Evolutionary conservation across 1,140 invertebrate species (phyloP), one percentile per base, ranked within the genome.

Genomic region (Neodiprion lecontei): DNA sequence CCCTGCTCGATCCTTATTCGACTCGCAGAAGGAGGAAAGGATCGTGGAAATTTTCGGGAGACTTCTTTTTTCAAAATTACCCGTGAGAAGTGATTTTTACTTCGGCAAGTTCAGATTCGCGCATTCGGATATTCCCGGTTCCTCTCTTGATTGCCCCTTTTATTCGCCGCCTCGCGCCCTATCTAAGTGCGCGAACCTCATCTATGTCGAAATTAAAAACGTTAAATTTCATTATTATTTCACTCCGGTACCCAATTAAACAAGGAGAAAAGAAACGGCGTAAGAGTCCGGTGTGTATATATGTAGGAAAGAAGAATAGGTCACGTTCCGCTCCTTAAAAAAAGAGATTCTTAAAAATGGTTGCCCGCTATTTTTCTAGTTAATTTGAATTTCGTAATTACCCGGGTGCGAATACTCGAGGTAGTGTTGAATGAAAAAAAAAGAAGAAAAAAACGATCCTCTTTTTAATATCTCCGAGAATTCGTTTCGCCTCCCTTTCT

Each of bases 371-470:
- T 86, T 88, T 87, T 87, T 88, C 85, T 83, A 87, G 86, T 88
- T 89, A 89, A 89, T 89, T 89, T 88, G 86, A 89, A 89, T 88
- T 88, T 88, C 82, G 86, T 88, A 89, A 88, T 89, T 89, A 88
- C 87, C 86, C 84, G 80, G 74, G 79, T 80, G 53, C 69, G 47
- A 50, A 48, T 48, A n/a, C 65, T 53, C 73, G 72, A 74, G 49
- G 40, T 49, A 40, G 28, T 40, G 28, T 40, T 49, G 72, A 67
- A 12, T 9, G 48, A 17, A 17, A 69, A 47, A 23, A 28, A 74
- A 73, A 69, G 69, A 67, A 85, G 82, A 86, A 81, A 86, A 83
- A 86, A 85, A 86, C 82, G 83, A 84, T 82, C 81, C 79, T 82
- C 80, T 61, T 81, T 82, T 87, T 86, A 87, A 87, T 87, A 85